phyloP scores from a whole-genome alignment of 2,797 vertebrate genomes.

The Pempheris klunzingeri region DNA sequence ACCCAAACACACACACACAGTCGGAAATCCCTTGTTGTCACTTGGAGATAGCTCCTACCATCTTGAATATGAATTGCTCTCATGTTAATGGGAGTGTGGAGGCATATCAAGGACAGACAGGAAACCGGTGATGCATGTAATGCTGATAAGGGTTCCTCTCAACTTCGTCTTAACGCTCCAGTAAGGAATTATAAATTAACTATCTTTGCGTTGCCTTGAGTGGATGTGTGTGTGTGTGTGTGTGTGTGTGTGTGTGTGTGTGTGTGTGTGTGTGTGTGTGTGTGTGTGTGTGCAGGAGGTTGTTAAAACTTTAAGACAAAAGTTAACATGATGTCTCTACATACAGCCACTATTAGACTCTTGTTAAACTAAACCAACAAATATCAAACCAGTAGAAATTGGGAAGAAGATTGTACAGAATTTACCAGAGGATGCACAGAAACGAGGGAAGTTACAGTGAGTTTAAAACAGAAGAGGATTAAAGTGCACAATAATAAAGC shows the following conservation, averaged over 20 bases:
- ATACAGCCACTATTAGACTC: conserved; percentile 22
- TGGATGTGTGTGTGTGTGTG: conserved; percentile 24
- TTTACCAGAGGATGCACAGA: conserved; percentile 1
- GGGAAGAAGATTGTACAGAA: conserved; percentile 31
- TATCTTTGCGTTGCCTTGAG: conserved; percentile 42
- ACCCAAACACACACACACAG: conserved; percentile 26
- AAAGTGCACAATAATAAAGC: conserved; percentile 11
- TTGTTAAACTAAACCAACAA: conserved; percentile 42
- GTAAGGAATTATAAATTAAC: conserved; percentile 67
- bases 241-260: too few species aligned
- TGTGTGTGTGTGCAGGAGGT: conserved; percentile 4
- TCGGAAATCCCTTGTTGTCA: conserved; percentile 64
- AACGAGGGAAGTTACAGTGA: background rate
- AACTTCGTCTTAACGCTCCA: conserved; percentile 66
- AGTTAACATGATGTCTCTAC: conserved; percentile 35
- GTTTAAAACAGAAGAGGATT: background rate
- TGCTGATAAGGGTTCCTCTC: conserved; percentile 77
- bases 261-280: conserved; percentile 38
- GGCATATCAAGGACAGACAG: conserved; percentile 77
- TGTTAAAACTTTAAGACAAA: conserved; percentile 52
- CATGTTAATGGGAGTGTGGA: conserved; percentile 76
- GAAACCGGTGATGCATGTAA: conserved; percentile 76
- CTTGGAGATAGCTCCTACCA: conserved; percentile 66
- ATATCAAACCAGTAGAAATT: conserved; percentile 34
- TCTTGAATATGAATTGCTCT: conserved; percentile 78